Conservation (phyloP, 2,113 vertebrate genomes). For the Scalopus aquaticus region DNA sequence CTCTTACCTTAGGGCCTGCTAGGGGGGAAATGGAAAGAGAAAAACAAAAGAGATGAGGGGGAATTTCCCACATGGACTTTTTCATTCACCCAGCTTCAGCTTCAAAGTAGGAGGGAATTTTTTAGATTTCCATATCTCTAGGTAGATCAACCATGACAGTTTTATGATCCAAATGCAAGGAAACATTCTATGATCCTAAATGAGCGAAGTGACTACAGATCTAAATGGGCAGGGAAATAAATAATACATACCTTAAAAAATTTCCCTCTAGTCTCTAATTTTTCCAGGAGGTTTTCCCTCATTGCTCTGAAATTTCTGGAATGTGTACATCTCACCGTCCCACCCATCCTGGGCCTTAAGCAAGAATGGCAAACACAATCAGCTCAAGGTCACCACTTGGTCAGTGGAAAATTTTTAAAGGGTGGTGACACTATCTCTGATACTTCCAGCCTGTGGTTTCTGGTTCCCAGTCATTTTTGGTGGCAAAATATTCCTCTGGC, state of each 20-base stretch:
- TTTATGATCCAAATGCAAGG: conserved; percentile 41
- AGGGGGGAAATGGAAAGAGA: neutral
- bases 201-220: neutral
- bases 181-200: conserved; percentile 9
- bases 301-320: conserved; percentile 68
- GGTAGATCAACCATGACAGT: conserved; percentile 33
- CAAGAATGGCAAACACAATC: conserved; percentile 39
- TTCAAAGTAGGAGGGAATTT: neutral
- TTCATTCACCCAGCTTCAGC: neutral
- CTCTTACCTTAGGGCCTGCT: neutral
- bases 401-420: conserved; percentile 69
- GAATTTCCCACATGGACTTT: neutral
- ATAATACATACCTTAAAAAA: conserved; percentile 13
- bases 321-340: neutral
- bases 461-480: conserved; percentile 44
- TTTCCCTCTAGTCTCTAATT: conserved; percentile 54
- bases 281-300: conserved; percentile 57
- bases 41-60: neutral
- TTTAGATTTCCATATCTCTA: conserved; percentile 44
- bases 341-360: conserved; percentile 53
- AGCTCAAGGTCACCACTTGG: conserved; percentile 51
- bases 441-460: neutral
- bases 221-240: neutral
- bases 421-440: neutral
- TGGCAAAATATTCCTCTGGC: neutral